Base-by-base conservation (phyloP, 2,888 invertebrate species). In the Eilema depressum region DNA sequence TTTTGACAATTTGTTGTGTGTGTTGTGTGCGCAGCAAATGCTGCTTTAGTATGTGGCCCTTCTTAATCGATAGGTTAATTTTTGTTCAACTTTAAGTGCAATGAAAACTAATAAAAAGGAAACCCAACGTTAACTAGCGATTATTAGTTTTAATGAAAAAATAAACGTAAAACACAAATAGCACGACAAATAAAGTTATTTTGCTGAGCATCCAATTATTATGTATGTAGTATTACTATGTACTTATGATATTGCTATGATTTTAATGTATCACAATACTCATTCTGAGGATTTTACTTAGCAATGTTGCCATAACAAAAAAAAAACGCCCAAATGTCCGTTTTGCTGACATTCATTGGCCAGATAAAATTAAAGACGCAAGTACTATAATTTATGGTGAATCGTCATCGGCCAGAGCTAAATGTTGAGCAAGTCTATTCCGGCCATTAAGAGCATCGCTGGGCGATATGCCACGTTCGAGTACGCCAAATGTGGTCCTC, bases 341-440 rank as follows among this genome's bases (percentile, higher is more conserved):
- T 47, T 47, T 47, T 47, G 47, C 47, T 57, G 25, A 37, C 17
- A 60, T 41, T 25, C 33, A 37, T 63, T 5, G 26, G 26, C 20
- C 37, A 63, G 12, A 41, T 41, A 47, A 41, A 63, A 14, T 41
- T 17, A 47, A 25, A 25, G 37, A 25, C 26, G 17, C 25, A 23
- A 63, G 17, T 63, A 23, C 37, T 60, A 7, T 26, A 26, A 11
- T 67, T 57, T 67, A 47, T 67, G 67, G 11, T 11, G 67, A 61
- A 26, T 67, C 67, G 23, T 61, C 67, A 28, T 53, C 66, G 0
- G 66, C 60, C n/a, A 66, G 14, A 23, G 61, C 64, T 64, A 64
- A 69, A 56, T 67, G 66, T 60, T 41, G 37, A 14, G 28, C 26
- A 26, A 61, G 53, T 67, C 30, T 67, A 61, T 60, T 47, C 67